Conservation (phyloP, 1,140 invertebrate species). For the Forficula auricularia region DNA sequence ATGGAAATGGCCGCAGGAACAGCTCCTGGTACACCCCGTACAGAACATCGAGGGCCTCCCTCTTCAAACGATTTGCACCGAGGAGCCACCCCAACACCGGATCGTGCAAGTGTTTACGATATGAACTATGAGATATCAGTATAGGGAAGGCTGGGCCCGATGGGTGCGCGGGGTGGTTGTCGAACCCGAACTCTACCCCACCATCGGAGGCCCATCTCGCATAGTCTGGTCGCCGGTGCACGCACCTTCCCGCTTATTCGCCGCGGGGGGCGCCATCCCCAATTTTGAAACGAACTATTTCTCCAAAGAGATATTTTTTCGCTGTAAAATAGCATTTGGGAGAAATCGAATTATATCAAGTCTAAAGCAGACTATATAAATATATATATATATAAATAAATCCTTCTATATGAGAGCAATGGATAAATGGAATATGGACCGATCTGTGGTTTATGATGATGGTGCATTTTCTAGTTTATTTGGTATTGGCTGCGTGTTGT, state of each 20-base stretch:
- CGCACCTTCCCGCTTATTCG: conserved; percentile 8
- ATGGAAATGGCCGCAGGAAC: conserved; percentile 43
- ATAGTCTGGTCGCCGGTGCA: conserved; percentile 5
- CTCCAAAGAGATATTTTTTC: no score
- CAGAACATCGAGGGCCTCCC: conserved; percentile 18
- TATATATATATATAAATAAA: no score
- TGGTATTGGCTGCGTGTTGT: no score
- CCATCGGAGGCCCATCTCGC: conserved; percentile 2
- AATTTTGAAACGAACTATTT: no score
- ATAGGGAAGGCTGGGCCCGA: conserved; percentile 25
- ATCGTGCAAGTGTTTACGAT: conserved; percentile 77
- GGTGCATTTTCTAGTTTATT: no score
- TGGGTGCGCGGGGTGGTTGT: neutral
- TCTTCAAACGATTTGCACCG: conserved; percentile 19
- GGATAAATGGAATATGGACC: no score
- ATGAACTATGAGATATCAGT: conserved; percentile 94
- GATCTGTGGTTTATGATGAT: no score
- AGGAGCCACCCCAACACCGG: conserved; percentile 44
- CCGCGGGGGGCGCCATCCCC: neutral
- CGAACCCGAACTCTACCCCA: conserved; percentile 7
- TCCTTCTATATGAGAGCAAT: no score
- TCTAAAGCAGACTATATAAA: no score
- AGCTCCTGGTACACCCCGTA: conserved; percentile 20
- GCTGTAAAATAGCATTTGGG: no score
- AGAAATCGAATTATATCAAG: no score